phyloP scores from a whole-genome alignment of 2,797 vertebrate species.

The Leptodactylus fallax region DNA sequence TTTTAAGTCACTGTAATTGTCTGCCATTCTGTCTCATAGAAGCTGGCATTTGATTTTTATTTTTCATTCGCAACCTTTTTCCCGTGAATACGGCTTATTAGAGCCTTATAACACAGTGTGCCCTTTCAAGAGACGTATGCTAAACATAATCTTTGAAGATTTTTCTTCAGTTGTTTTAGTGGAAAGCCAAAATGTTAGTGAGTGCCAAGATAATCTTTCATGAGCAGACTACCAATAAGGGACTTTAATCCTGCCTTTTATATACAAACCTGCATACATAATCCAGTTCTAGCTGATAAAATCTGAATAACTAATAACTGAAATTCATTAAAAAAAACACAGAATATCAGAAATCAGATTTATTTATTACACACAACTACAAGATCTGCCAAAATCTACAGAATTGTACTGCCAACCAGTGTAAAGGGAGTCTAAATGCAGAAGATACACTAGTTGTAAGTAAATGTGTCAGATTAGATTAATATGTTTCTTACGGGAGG shows the following conservation, averaged over 20 bases:
- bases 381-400: neutral
- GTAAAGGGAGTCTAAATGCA: neutral
- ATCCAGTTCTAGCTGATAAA: neutral
- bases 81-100: slow-evolving; percentile 15
- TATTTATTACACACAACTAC: neutral
- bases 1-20: slow-evolving; percentile 34
- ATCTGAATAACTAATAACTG: neutral
- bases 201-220: slow-evolving; percentile 42
- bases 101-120: slow-evolving; percentile 30
- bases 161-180: slow-evolving; percentile 41
- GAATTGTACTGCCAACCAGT: neutral
- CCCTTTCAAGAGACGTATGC: slow-evolving; percentile 47
- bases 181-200: slow-evolving; percentile 28
- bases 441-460: neutral
- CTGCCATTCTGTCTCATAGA: slow-evolving; percentile 23
- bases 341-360: neutral
- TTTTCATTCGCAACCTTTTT: slow-evolving; percentile 48
- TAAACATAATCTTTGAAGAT: slow-evolving; percentile 49
- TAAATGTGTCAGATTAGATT: neutral
- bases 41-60: slow-evolving; percentile 27
- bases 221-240: slow-evolving; percentile 35
- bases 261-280: slow-evolving; percentile 12
- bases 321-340: neutral
- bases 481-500: neutral
- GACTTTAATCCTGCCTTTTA: neutral